Percentiles rank a stretch among this genome's conserved stretches.
phyloP scores from a whole-genome alignment of 2,797 vertebrate species.

The Lophius americanus region DNA sequence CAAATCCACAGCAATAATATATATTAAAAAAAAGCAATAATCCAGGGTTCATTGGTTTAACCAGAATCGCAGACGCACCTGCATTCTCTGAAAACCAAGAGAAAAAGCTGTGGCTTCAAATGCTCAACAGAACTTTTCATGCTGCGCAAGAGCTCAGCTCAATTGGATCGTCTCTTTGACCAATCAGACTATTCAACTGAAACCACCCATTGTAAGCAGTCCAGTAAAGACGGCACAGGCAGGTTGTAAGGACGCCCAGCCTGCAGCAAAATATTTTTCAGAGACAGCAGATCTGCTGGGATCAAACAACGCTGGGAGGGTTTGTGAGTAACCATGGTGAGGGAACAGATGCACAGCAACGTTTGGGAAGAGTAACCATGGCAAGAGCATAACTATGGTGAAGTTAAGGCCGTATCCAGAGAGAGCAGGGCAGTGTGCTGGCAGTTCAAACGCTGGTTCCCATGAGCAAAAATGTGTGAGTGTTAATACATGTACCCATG shows the following conservation, averaged over 20 bases:
- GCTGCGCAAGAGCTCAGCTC: constrained; percentile 2
- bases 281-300: constrained; percentile 52
- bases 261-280: constrained; percentile 47
- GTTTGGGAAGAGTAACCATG: constrained; percentile 76
- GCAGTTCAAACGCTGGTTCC: constrained; percentile 53
- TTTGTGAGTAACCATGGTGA: constrained; percentile 76
- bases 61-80: not conserved
- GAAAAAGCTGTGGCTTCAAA: no score
- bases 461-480: constrained; percentile 38
- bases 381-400: constrained; percentile 70
- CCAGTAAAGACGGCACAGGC: constrained; percentile 39
- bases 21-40: not conserved
- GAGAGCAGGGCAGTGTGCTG: constrained; percentile 53
- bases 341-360: constrained; percentile 61
- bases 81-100: not conserved
- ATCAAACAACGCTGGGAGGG: constrained; percentile 63
- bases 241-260: constrained; percentile 35
- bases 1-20: not conserved
- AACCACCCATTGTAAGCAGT: constrained; percentile 33
- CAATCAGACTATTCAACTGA: constrained; percentile 36
- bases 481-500: constrained; percentile 28
- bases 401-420: constrained; percentile 63
- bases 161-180: constrained; percentile 30
- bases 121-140: not conserved
- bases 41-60: not conserved